Conservation (phyloP, 2,113 vertebrate genomes). For the Myrmophylax atrothorax region DNA sequence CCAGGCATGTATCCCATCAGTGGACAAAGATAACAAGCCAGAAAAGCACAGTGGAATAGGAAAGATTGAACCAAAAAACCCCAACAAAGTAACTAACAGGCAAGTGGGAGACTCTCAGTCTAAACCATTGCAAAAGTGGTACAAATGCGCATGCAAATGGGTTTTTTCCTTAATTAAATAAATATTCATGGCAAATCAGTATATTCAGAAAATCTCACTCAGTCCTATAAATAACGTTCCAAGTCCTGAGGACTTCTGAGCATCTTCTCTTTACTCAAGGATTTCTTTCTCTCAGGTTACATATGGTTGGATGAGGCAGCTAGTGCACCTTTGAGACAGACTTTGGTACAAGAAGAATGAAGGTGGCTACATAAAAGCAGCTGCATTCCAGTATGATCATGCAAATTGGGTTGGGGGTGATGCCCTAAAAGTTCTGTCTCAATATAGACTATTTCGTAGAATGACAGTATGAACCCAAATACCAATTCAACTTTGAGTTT, state of each 20-base stretch:
- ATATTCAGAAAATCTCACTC: not conserved
- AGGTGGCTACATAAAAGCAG: not conserved
- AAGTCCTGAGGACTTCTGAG: not conserved
- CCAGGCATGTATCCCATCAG: not conserved
- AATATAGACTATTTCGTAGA: not conserved
- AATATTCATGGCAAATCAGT: not conserved
- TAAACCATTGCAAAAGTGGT: not conserved
- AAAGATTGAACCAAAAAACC: not conserved
- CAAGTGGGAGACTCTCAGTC: not conserved
- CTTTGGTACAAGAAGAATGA: not conserved
- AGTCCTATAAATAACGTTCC: not conserved
- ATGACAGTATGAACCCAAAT: not conserved
- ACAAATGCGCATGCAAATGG: not conserved
- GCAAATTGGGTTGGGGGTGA: not conserved
- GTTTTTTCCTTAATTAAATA: not conserved
- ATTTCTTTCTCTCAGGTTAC: not conserved
- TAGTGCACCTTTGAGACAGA: not conserved
- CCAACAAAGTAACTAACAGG: not conserved
- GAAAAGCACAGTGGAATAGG: not conserved
- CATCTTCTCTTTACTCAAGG: not conserved
- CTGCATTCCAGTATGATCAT: not conserved
- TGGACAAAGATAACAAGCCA: not conserved
- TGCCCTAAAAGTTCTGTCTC: not conserved
- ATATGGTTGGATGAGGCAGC: not conserved
- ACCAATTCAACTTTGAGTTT: not conserved